A percentile compares a stretch with the other conserved stretches of the same genome.
Evolutionary conservation across 2,797 vertebrate genomes (phyloP).

Genomic region (Phataginus tricuspis): DNA sequence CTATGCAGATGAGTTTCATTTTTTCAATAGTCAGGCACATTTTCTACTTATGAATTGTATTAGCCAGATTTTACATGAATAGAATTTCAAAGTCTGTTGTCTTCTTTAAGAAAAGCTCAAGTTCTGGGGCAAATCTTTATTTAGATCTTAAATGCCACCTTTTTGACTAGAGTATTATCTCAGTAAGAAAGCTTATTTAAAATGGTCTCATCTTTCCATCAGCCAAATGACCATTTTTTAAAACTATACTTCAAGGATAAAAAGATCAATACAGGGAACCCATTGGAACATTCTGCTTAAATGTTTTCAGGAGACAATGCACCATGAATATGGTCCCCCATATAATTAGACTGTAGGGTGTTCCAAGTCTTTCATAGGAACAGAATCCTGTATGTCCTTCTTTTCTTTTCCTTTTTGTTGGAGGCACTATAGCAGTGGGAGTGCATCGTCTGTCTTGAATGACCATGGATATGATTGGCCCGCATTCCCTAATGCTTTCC

Average conservation of each 20-base stretch:
- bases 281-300: slow-evolving; percentile 48
- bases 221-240: slow-evolving; percentile 32
- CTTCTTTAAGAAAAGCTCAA: background rate
- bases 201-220: slow-evolving; percentile 3
- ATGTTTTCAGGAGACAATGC: background rate
- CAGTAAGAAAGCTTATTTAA: slow-evolving; percentile 35
- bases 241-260: slow-evolving; percentile 11
- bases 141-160: background rate
- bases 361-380: background rate
- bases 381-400: background rate
- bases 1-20: background rate
- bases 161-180: slow-evolving; percentile 54
- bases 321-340: background rate
- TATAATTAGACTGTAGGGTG: background rate
- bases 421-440: background rate
- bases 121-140: background rate
- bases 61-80: slow-evolving; percentile 1
- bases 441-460: background rate
- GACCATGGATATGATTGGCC: background rate
- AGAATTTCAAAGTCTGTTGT: background rate
- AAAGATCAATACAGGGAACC: slow-evolving; percentile 26
- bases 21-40: background rate
- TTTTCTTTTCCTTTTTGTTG: background rate
- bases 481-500: background rate
- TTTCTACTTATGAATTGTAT: background rate